These are phyloP conservation scores for Naso thynnoides DNA, from an alignment of 2,797 vertebrate species.

Conservation along the genomic window DNA sequence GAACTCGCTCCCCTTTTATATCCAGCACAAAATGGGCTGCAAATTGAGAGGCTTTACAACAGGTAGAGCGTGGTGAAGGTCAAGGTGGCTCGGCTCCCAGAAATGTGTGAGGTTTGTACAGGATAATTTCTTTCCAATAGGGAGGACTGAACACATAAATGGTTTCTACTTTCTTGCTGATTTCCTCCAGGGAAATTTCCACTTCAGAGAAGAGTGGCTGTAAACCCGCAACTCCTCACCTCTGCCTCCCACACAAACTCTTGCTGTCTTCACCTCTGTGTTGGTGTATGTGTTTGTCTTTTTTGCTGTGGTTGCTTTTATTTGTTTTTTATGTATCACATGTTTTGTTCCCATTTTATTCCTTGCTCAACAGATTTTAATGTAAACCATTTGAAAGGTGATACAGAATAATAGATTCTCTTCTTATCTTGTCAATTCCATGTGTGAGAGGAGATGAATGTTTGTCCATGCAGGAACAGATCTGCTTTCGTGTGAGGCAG, in stretches of 20 bases:
- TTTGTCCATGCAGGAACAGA: constrained; percentile 41
- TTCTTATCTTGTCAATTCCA: background rate
- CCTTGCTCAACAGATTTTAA: too few relatives aligned
- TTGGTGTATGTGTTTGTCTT: background rate
- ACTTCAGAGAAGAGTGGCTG: constrained; percentile 57
- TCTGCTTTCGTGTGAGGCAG: constrained; percentile 6
- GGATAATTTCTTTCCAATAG: constrained; percentile 65
- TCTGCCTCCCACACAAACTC: constrained; percentile 22
- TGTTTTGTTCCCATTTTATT: too few relatives aligned
- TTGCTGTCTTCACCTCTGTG: constrained; percentile 8
- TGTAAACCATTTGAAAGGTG: background rate
- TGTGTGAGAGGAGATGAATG: constrained; percentile 25
- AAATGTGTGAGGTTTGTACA: constrained; percentile 44
- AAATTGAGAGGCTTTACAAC: constrained; percentile 62
- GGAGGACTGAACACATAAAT: constrained; percentile 71
- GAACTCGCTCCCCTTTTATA: constrained; percentile 44
- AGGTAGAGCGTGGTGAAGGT: constrained; percentile 69
- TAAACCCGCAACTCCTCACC: constrained; percentile 34
- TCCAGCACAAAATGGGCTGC: constrained; percentile 46
- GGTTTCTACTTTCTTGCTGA: constrained; percentile 62
- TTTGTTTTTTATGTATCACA: background rate
- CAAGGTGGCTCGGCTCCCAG: constrained; percentile 34
- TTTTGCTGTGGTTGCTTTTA: background rate
- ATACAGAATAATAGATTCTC: background rate
- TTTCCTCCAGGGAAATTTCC: constrained; percentile 75